Base-by-base conservation (phyloP, 2,113 vertebrate species). In the Apodemus speciosus region DNA sequence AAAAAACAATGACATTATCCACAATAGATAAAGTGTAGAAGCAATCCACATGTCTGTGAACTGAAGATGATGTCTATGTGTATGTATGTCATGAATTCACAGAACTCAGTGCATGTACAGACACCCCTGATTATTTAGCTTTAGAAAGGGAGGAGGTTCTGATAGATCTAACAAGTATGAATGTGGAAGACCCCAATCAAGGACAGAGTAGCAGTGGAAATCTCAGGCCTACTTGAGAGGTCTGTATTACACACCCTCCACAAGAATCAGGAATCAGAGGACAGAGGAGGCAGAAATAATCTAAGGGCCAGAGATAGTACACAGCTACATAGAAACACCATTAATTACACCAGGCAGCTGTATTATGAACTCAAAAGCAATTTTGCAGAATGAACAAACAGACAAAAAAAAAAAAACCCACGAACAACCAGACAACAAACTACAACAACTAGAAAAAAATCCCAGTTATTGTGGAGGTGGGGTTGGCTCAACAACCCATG, bases 401-500 rank as follows among this genome's bases (percentile, higher is more conserved):
- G 43, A 46, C 43, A 46, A 46, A 46, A 46, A 46, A 3, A 46
- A 46, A n/a, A n/a, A n/a, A n/a, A n/a, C n/a, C n/a, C n/a, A 46
- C 43, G 6, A 46, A 46, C 43, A 46, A 46, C 43, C 6, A 46
- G 43, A 46, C 43, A 46, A 46, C 43, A 11, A 15, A 9, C n/a
- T 40, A 3, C 56, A 30, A 9, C n/a, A 60, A 9, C n/a, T 83
- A 38, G 6, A 15, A 25, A 60, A 58, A 40, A 40, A 40, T 38
- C 1, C 11, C 13, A 58, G 30, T 18, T 40, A 9, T 38, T 21
- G 25, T 25, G n/a, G n/a, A 15, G 11, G 25, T 43, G 25, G 13
- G 5, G 5, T 27, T 15, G 43, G 2, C 3, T 30, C n/a, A 81
- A 27, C 3, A 3, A 9, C 3, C n/a, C n/a, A 60, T 0, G 2